Percentiles rank a stretch among this genome's conserved stretches.
Evolutionary conservation across 2,888 invertebrate species (phyloP).

Genomic region (Drosophila monieri): DNA sequence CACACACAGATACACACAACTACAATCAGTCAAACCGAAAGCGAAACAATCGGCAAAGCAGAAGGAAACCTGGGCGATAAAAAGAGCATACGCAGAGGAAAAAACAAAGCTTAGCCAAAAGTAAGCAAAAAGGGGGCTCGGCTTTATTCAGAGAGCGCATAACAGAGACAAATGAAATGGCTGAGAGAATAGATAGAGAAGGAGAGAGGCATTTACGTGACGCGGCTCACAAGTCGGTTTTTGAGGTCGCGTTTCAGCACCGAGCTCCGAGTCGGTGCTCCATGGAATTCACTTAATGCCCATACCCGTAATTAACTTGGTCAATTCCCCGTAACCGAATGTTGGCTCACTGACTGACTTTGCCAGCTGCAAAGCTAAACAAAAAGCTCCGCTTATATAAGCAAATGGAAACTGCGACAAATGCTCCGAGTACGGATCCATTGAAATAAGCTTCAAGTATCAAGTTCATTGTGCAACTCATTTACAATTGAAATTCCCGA

Average conservation of each 20-base stretch:
- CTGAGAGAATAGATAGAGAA: slow-evolving; percentile 10
- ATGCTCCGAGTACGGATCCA: background rate
- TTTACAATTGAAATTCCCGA: slow-evolving; percentile 17
- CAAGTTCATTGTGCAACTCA: slow-evolving; percentile 7
- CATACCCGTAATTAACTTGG: slow-evolving; percentile 42
- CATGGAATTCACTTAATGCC: slow-evolving; percentile 40
- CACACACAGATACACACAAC: slow-evolving; percentile 2
- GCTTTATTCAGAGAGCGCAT: slow-evolving; percentile 16
- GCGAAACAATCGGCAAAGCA: slow-evolving; percentile 18
- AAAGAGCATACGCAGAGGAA: slow-evolving; percentile 31
- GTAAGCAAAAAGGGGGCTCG: slow-evolving; percentile 65
- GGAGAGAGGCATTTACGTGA: slow-evolving; percentile 24
- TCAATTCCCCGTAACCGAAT: slow-evolving; percentile 25
- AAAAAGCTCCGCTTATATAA: slow-evolving; percentile 29
- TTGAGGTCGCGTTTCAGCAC: slow-evolving; percentile 37
- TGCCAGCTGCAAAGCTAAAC: slow-evolving; percentile 29
- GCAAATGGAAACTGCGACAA: slow-evolving; percentile 15
- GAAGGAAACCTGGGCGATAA: slow-evolving; percentile 22
- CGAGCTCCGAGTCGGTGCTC: background rate
- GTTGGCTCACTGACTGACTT: slow-evolving; percentile 34
- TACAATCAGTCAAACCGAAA: background rate
- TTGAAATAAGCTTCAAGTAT: background rate
- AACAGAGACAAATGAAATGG: slow-evolving; percentile 8
- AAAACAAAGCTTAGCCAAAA: slow-evolving; percentile 26
- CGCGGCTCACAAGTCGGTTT: slow-evolving; percentile 24